Conservation (phyloP, 2,888 invertebrate species). For the Xanthia togata region DNA sequence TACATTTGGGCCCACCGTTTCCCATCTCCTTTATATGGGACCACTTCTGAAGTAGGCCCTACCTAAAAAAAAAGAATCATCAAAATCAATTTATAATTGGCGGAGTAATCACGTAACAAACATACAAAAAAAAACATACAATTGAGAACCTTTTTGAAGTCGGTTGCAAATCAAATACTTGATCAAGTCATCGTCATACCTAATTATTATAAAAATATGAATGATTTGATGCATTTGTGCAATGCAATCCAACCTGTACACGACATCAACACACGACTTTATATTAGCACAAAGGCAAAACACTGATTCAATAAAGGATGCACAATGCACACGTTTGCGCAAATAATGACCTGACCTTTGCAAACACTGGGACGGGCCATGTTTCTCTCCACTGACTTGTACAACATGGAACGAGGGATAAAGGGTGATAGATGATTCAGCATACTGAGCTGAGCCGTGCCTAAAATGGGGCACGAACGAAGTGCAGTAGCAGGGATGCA, state of each 20-base stretch:
- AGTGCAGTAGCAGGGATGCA: constrained; percentile 3
- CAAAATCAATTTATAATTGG: too few species aligned
- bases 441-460: background rate
- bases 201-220: background rate
- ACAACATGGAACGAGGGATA: constrained; percentile 26
- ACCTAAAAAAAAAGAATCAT: too few species aligned
- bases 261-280: background rate
- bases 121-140: too few species aligned
- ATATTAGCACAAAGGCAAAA: background rate
- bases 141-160: too few species aligned
- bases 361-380: constrained; percentile 35
- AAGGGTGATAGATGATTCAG: constrained; percentile 33
- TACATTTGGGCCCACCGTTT: too few species aligned
- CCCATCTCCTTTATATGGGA: too few species aligned
- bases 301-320: constrained; percentile 7
- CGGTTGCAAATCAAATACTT: background rate
- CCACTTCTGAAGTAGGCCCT: too few species aligned
- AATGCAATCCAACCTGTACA: background rate
- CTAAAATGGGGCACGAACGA: background rate
- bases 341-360: constrained; percentile 35
- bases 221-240: background rate
- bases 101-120: too few species aligned
- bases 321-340: constrained; percentile 20
- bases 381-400: constrained; percentile 51
- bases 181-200: background rate